These are phyloP conservation scores for Julus scandinavius DNA, from an alignment of 2,888 invertebrate species.

Conservation along the genomic window DNA sequence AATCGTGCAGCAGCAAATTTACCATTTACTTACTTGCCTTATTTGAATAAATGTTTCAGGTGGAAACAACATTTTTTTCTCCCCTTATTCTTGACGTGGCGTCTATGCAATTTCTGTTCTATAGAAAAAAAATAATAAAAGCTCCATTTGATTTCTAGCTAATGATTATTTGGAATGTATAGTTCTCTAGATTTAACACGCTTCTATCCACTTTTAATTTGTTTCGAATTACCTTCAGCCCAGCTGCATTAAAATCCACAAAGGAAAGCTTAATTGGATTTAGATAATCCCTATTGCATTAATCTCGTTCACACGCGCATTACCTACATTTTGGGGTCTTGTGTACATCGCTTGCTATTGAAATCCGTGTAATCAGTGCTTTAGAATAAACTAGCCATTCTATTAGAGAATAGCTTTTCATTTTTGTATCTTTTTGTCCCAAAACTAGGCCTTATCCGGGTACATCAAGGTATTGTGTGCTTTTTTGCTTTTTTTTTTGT, in stretches of 20 bases:
- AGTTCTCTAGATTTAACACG: background rate
- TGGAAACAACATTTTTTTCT: background rate
- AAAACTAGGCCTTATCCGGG: slow-evolving; percentile 42
- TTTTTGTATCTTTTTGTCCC: slow-evolving; percentile 31
- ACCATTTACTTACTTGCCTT: background rate
- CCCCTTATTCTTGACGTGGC: background rate
- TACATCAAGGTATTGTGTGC: slow-evolving; percentile 23
- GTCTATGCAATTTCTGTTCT: background rate
- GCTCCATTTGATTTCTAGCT: background rate
- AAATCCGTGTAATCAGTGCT: slow-evolving; percentile 11
- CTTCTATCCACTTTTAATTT: background rate
- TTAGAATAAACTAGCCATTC: slow-evolving; percentile 12
- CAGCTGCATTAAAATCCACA: background rate
- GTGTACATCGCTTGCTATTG: background rate
- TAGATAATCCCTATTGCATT: slow-evolving; percentile 13
- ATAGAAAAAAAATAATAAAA: no score
- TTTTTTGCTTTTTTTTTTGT: slow-evolving; percentile 13
- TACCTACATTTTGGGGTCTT: background rate
- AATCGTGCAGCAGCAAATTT: background rate
- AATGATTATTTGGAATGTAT: background rate
- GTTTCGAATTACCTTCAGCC: background rate
- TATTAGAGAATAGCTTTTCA: slow-evolving; percentile 30
- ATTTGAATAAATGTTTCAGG: background rate
- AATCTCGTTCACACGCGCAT: slow-evolving; percentile 9
- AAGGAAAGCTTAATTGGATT: slow-evolving; percentile 15